phyloP scores from a whole-genome alignment of 2,113 vertebrate species.

The Triplophysa tibetana region DNA sequence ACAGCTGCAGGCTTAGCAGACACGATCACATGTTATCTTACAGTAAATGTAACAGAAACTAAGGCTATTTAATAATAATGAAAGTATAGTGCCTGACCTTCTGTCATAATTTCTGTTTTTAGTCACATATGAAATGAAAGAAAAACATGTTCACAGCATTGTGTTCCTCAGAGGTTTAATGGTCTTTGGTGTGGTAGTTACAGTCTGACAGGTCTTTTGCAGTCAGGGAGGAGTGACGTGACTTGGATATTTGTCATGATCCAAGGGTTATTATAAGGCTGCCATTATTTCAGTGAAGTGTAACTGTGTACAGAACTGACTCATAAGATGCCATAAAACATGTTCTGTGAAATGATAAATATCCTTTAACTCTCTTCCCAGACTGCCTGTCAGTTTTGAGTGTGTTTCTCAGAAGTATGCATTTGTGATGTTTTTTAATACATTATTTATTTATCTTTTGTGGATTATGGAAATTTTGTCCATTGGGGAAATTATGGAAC shows the following conservation, averaged over 20 bases:
- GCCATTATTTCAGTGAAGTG: neutral
- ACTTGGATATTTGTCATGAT: conserved; percentile 10
- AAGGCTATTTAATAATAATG: neutral
- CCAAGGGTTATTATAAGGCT: conserved; percentile 15
- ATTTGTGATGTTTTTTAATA: neutral
- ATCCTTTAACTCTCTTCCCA: neutral
- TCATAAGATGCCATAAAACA: neutral
- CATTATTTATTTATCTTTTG: too few relatives aligned
- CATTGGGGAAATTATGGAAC: too few relatives aligned
- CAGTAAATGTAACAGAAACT: conserved; percentile 26
- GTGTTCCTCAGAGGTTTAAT: conserved; percentile 23
- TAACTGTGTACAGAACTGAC: neutral
- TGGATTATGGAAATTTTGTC: too few relatives aligned
- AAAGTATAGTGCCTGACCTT: neutral
- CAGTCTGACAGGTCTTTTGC: conserved; percentile 6
- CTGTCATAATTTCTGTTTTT: neutral
- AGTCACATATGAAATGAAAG: conserved; percentile 11
- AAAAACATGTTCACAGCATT: neutral
- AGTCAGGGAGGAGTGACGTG: neutral
- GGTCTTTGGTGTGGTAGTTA: conserved; percentile 24
- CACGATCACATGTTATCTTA: neutral
- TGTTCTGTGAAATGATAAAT: conserved; percentile 4
- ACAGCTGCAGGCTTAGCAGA: neutral
- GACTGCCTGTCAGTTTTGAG: neutral
- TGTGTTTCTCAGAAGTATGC: neutral